Percentiles rank a stretch among this genome's conserved stretches.
phyloP scores from a whole-genome alignment of 2,888 invertebrate species.

The Melitaea athalia region DNA sequence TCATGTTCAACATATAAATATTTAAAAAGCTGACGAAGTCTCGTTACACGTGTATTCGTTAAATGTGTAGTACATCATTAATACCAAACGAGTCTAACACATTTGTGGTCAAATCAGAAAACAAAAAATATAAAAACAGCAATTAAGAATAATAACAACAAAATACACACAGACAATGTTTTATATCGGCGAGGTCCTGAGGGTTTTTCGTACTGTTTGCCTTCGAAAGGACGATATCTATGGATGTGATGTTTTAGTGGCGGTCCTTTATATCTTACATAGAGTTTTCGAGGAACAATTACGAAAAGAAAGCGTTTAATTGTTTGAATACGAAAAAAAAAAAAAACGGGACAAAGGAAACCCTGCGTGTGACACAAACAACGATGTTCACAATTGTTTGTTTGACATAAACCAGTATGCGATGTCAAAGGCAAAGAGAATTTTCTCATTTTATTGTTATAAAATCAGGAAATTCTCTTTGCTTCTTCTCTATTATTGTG shows the following conservation, averaged over 20 bases:
- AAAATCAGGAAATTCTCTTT: no score
- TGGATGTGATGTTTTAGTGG: conserved; percentile 34
- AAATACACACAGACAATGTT: neutral
- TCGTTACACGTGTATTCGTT: no score
- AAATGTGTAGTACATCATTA: no score
- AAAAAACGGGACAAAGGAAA: conserved; percentile 1
- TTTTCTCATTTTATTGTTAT: no score
- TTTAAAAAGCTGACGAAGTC: no score
- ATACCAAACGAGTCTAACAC: no score
- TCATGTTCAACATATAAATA: no score
- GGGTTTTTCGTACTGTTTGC: neutral
- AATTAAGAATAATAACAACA: neutral
- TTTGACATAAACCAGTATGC: no score
- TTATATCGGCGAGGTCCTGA: neutral
- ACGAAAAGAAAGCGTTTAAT: conserved; percentile 39
- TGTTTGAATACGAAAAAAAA: conserved; percentile 21
- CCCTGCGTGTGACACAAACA: neutral
- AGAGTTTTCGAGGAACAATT: conserved; percentile 38
- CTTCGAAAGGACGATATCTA: conserved; percentile 31
- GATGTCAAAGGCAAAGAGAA: no score
- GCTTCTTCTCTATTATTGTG: no score
- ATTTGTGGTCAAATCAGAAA: no score
- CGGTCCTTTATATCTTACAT: conserved; percentile 27
- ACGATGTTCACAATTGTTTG: neutral
- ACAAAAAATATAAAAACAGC: neutral